A percentile compares a stretch with the other conserved stretches of the same genome.
These are phyloP conservation scores for Sylvicola fuscatus DNA, from an alignment of 2,888 invertebrate species.

Conservation along the genomic window DNA sequence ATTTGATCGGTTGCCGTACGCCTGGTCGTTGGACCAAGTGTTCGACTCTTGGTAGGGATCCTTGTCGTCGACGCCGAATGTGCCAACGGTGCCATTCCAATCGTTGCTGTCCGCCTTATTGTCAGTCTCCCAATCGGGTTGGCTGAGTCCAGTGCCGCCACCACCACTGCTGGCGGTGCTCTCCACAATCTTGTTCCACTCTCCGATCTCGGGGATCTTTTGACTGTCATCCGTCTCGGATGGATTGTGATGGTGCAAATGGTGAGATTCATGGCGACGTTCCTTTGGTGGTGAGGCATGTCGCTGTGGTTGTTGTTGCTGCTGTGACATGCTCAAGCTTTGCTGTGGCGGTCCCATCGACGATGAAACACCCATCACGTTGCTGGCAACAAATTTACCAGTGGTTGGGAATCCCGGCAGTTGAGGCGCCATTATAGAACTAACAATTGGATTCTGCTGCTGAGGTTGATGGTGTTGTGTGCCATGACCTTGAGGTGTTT, in stretches of 20 bases:
- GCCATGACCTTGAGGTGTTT: slow-evolving; percentile 6
- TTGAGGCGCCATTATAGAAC: slow-evolving; percentile 21
- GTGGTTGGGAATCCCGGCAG: too few species aligned
- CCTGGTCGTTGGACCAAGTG: slow-evolving; percentile 9
- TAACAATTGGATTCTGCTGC: slow-evolving; percentile 9
- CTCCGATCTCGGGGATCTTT: neutral
- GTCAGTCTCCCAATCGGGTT: neutral
- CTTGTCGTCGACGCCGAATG: slow-evolving; percentile 7
- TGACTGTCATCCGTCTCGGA: neutral
- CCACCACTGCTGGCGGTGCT: neutral
- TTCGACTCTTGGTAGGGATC: slow-evolving; percentile 12
- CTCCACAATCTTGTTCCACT: neutral
- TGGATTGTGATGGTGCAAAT: slow-evolving; percentile 12
- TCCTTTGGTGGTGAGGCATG: slow-evolving; percentile 17
- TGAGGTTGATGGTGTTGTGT: slow-evolving; percentile 1
- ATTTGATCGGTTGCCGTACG: slow-evolving; percentile 1
- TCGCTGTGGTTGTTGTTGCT: slow-evolving; percentile 21
- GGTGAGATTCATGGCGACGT: slow-evolving; percentile 14
- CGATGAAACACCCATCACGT: too few species aligned
- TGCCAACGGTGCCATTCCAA: slow-evolving; percentile 1
- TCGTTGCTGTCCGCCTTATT: slow-evolving; percentile 2
- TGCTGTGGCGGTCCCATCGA: slow-evolving; percentile 11
- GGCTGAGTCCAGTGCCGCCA: slow-evolving; percentile 2
- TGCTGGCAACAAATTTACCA: too few species aligned
- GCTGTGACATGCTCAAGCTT: slow-evolving; percentile 20